These are phyloP conservation scores for Chromis chromis DNA, from an alignment of 2,797 vertebrate species.

Conservation along the genomic window DNA sequence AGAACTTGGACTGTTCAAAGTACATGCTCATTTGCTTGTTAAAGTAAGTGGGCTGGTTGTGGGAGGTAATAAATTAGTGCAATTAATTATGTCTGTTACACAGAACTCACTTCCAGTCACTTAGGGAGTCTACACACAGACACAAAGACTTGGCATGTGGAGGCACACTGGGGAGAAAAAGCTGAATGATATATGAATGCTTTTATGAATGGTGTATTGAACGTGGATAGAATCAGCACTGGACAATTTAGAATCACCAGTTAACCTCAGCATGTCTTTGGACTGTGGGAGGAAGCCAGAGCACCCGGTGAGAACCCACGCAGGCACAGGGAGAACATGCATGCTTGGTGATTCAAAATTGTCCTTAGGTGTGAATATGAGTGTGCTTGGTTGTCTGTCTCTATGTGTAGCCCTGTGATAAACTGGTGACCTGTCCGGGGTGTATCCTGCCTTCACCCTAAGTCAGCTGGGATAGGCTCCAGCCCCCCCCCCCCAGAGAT, in stretches of 20 bases:
- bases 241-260: not conserved
- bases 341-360: too few relatives aligned
- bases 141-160: conserved; percentile 5
- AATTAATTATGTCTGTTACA: conserved; percentile 18
- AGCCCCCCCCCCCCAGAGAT: too few relatives aligned
- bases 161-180: conserved; percentile 3
- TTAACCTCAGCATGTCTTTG: too few relatives aligned
- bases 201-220: conserved; percentile 18
- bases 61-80: conserved; percentile 21
- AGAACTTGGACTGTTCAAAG: not conserved
- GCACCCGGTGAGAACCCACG: too few relatives aligned
- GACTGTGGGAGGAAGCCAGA: too few relatives aligned
- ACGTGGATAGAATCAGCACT: conserved; percentile 11
- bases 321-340: too few relatives aligned
- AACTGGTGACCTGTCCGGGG: too few relatives aligned
- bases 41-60: not conserved
- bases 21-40: conserved; percentile 7
- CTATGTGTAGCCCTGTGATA: too few relatives aligned
- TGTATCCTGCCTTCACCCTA: too few relatives aligned
- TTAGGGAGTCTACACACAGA: conserved; percentile 10
- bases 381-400: too few relatives aligned
- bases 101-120: conserved; percentile 40
- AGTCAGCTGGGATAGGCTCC: too few relatives aligned
- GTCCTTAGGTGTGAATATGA: too few relatives aligned
- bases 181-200: conserved; percentile 13